Evolutionary conservation across 2,888 invertebrate species (phyloP).

Genomic region (Graphium colonna): DNA sequence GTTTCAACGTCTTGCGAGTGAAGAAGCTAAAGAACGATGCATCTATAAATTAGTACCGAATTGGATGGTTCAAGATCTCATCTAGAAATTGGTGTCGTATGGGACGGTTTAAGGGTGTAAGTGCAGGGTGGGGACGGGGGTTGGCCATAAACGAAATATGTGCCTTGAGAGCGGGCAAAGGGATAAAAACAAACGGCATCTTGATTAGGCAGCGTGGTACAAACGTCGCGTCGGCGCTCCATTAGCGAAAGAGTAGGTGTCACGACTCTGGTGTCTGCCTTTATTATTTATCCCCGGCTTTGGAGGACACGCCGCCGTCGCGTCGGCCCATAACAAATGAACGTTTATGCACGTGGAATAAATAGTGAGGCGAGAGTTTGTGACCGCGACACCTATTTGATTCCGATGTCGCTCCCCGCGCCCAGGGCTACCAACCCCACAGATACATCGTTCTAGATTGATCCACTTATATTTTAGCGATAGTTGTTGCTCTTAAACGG

Average conservation of each 20-base stretch:
- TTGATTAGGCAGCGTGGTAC: conserved; percentile 68
- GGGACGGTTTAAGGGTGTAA: too few relatives aligned
- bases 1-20: too few relatives aligned
- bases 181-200: conserved; percentile 61
- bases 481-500: too few relatives aligned
- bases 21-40: too few relatives aligned
- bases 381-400: conserved; percentile 21
- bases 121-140: conserved; percentile 23
- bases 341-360: conserved; percentile 53
- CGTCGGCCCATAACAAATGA: conserved; percentile 59
- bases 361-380: conserved; percentile 30
- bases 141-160: conserved; percentile 42
- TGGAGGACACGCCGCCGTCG: conserved; percentile 49
- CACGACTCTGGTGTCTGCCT: conserved; percentile 64
- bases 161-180: conserved; percentile 54
- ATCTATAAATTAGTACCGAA: too few relatives aligned
- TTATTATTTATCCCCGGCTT: conserved; percentile 71
- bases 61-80: too few relatives aligned
- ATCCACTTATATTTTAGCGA: too few relatives aligned
- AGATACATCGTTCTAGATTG: neutral
- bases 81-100: too few relatives aligned
- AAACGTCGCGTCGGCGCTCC: conserved; percentile 61
- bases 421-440: conserved; percentile 7
- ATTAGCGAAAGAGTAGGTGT: conserved; percentile 74
- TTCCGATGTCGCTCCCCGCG: conserved; percentile 16